These are phyloP conservation scores for Ciona savignyi DNA, from an alignment of 23 tunicate genomes.

Conservation along the genomic window DNA sequence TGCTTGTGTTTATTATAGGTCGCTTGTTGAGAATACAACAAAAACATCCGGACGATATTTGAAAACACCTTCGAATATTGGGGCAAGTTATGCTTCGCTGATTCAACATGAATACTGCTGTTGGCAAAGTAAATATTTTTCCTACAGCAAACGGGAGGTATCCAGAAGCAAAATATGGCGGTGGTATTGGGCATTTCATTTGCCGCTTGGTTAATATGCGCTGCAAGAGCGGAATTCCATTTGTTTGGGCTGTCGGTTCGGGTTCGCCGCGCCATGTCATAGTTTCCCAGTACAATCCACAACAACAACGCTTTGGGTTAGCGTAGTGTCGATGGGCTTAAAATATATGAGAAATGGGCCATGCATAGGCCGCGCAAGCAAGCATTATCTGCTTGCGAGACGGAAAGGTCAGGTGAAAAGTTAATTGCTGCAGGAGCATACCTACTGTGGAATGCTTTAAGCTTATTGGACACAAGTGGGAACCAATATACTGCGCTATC, in stretches of 20 bases:
- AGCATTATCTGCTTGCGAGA: neutral
- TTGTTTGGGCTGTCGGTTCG: too few relatives aligned
- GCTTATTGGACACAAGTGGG: too few relatives aligned
- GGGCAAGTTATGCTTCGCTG: neutral
- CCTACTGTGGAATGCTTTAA: neutral
- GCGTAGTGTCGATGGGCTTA: too few relatives aligned
- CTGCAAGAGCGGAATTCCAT: too few relatives aligned
- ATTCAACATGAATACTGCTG: neutral
- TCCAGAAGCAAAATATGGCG: too few relatives aligned
- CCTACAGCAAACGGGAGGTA: neutral
- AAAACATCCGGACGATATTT: conserved; percentile 1
- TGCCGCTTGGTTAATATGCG: too few relatives aligned
- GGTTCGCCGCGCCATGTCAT: too few relatives aligned
- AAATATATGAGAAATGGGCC: too few relatives aligned
- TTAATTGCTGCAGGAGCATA: neutral
- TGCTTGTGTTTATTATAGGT: neutral
- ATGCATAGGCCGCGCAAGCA: neutral
- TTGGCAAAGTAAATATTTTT: neutral
- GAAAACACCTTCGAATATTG: neutral
- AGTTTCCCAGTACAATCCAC: too few relatives aligned
- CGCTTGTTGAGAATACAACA: neutral
- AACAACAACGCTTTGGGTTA: too few relatives aligned
- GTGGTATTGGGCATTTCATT: too few relatives aligned
- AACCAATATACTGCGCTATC: neutral
- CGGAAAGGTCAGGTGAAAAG: neutral